These are phyloP conservation scores for Silvanus unidentatus DNA, from an alignment of 2,888 invertebrate genomes.

Conservation along the genomic window DNA sequence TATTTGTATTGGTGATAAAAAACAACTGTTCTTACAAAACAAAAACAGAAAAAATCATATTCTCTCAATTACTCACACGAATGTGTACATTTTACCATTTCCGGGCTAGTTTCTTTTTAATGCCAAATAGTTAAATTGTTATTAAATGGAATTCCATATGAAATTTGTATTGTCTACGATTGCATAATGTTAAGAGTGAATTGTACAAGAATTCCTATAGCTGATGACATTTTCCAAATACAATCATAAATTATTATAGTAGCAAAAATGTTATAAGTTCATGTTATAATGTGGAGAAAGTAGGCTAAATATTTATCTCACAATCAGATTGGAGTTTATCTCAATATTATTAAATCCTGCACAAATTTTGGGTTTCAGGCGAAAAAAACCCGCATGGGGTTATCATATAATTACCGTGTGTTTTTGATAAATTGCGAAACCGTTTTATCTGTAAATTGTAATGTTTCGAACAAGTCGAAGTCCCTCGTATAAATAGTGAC, in stretches of 20 bases:
- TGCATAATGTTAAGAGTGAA: no score
- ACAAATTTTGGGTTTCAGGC: background rate
- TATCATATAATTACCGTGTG: background rate
- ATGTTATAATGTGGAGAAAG: conserved; percentile 14
- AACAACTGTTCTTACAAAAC: no score
- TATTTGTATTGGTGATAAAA: no score
- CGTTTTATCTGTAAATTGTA: conserved; percentile 1
- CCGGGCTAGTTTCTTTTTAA: background rate
- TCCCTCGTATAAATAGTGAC: background rate
- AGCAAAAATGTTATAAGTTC: background rate
- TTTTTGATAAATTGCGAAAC: background rate
- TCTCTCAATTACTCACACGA: background rate
- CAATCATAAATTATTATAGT: background rate
- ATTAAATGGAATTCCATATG: no score
- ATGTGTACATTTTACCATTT: no score
- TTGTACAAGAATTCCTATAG: no score
- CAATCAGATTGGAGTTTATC: conserved; percentile 2
- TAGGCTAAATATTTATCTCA: conserved; percentile 13
- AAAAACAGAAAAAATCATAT: background rate
- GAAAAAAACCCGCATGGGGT: background rate
- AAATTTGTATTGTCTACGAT: no score
- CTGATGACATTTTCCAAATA: background rate
- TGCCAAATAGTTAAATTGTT: background rate
- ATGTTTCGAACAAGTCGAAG: background rate
- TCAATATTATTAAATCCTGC: background rate